phyloP scores from a whole-genome alignment of 1,140 invertebrate genomes.

The Ceratitis capitata region DNA sequence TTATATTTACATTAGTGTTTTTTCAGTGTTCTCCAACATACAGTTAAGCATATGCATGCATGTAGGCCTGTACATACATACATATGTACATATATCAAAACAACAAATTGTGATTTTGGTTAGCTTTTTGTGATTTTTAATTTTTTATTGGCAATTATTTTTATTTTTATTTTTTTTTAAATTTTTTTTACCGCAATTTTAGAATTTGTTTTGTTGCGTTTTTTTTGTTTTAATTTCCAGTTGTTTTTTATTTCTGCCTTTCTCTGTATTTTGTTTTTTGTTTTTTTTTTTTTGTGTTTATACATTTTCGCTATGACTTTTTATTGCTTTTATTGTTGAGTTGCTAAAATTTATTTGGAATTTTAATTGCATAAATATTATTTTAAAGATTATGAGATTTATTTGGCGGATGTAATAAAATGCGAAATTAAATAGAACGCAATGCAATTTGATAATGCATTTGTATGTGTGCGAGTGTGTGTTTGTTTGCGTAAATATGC shows the following conservation, averaged over 20 bases:
- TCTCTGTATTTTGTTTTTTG: background rate
- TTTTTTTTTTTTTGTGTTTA: conserved; percentile 45
- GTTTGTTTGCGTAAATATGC: background rate
- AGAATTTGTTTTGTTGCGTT: background rate
- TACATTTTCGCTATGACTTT: conserved; percentile 56
- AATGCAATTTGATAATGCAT: background rate
- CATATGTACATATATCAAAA: background rate
- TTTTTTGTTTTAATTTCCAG: conserved; percentile 22
- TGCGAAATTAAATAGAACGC: conserved; percentile 32
- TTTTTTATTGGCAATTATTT: background rate
- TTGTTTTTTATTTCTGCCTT: background rate
- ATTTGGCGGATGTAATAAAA: conserved; percentile 63
- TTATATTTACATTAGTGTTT: conserved; percentile 34
- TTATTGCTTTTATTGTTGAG: conserved; percentile 47
- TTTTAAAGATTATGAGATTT: conserved; percentile 63
- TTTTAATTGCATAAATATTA: conserved; percentile 64
- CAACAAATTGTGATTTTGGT: background rate
- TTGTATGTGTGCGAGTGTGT: background rate
- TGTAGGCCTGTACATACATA: background rate
- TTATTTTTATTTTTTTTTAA: background rate
- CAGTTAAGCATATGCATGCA: background rate
- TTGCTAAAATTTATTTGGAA: conserved; percentile 64
- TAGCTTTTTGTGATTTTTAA: conserved; percentile 15
- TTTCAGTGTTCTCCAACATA: background rate
- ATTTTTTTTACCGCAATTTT: conserved; percentile 9